Base-by-base conservation (phyloP, 1,140 invertebrate genomes). In the Eciton burchellii region DNA sequence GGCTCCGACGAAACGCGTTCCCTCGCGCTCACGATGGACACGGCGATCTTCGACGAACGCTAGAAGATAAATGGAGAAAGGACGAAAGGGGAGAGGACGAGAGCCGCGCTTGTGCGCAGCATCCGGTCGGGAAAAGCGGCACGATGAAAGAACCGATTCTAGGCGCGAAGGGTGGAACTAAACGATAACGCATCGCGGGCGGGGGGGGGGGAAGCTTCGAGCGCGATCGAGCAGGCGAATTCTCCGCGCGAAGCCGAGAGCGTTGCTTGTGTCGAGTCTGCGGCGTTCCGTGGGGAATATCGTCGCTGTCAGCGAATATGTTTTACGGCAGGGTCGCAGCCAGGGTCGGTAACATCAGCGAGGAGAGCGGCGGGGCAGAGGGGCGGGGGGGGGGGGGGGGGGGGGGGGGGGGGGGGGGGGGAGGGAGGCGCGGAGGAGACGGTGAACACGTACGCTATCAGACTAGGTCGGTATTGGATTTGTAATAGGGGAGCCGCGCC, bases 231-330 rank as follows among this genome's bases (percentile, higher is more conserved):
- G 14, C 60, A 71, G 41, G 49, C 49, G 52, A 62, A 83, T 73
- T 68, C 72, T 70, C 47, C n/a, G 66, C 35, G 35, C 49, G 2
- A 59, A 26, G 19, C 63, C 56, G 63, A 56, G 63, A 79, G 47
- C 56, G 86, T 90, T 85, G 72, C 86, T 90, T 86, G 82, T 86
- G 88, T 87, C 76, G 88, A 88, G 74, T 89, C 88, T 84, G 89
- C 89, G 87, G 85, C 86, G 83, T 85, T 84, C 54, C 89, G 52
- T 84, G 73, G 86, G 85, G 86, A 89, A 90, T 91, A 91, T 89
- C 79, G 88, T 90, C 90, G 47, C 89, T 88, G 90, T 91, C 90
- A 91, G 90, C 90, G 88, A 89, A 90, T 91, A 91, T 91, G 89
- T 89, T 90, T 91, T 91, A 91, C 88, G 85, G 86, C 76, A 72